phyloP scores from a whole-genome alignment of 2,797 vertebrate species.

The Pantherophis alleghaniensis region DNA sequence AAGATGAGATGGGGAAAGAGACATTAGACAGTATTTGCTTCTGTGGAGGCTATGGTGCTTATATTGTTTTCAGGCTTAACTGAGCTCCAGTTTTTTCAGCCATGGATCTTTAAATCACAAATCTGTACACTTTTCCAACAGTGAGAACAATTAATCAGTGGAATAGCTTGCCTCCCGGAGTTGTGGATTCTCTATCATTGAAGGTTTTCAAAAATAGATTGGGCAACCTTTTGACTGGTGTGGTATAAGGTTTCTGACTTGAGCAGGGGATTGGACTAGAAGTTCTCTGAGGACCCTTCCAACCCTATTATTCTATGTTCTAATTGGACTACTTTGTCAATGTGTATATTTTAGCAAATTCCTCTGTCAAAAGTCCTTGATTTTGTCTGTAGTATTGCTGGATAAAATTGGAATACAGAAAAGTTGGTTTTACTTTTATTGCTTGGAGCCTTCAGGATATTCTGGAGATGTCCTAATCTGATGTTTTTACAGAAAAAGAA shows the following conservation, averaged over 20 bases:
- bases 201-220: not conserved
- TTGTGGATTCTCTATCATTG: not conserved
- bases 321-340: not conserved
- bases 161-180: not conserved
- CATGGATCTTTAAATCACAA: not conserved
- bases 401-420: not conserved
- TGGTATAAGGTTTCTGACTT: not conserved
- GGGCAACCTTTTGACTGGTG: not conserved
- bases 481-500: not conserved
- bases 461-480: not conserved
- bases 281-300: not conserved
- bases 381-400: not conserved
- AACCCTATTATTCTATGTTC: not conserved
- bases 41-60: not conserved
- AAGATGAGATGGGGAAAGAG: not conserved
- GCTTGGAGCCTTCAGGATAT: not conserved
- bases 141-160: not conserved
- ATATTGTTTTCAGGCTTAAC: not conserved
- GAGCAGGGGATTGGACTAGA: not conserved
- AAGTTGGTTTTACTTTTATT: not conserved
- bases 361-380: not conserved
- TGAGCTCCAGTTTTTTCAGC: not conserved
- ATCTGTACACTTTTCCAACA: not conserved
- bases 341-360: not conserved
- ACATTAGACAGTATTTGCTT: not conserved